Conservation (phyloP, 2,797 vertebrate species). For the Enteromius anoplus region DNA sequence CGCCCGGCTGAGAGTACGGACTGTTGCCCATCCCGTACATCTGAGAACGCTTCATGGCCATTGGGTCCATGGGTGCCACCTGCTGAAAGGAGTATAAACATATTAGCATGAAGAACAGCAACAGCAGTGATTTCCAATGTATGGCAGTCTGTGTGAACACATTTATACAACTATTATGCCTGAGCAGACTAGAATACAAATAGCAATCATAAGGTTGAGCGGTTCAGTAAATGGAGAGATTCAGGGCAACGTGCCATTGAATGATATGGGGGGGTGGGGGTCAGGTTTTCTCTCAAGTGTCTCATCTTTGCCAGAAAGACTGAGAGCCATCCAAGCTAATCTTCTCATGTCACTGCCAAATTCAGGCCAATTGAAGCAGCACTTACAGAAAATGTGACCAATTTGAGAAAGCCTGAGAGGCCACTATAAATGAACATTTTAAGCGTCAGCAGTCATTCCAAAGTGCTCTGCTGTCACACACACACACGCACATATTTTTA, state of each 20-base stretch:
- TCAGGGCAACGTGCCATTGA: slow-evolving; percentile 51
- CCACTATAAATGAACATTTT: slow-evolving; percentile 60
- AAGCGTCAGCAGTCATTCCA: slow-evolving; percentile 61
- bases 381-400: slow-evolving; percentile 65
- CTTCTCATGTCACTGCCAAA: slow-evolving; percentile 61
- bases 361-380: slow-evolving; percentile 63
- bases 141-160: slow-evolving; percentile 4
- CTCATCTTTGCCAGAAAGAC: slow-evolving; percentile 51
- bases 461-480: slow-evolving; percentile 54
- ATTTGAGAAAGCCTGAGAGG: slow-evolving; percentile 60
- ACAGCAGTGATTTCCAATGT: not conserved
- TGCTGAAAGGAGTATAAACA: slow-evolving; percentile 61
- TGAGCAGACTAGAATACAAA: slow-evolving; percentile 36
- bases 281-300: slow-evolving; percentile 55
- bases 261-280: slow-evolving; percentile 25
- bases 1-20: slow-evolving; percentile 86
- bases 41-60: slow-evolving; percentile 93
- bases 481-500: slow-evolving; percentile 17
- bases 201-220: slow-evolving; percentile 18
- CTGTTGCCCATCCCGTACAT: slow-evolving; percentile 85
- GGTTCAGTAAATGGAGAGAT: slow-evolving; percentile 52
- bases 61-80: slow-evolving; percentile 88
- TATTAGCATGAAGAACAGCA: slow-evolving; percentile 25
- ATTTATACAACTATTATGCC: slow-evolving; percentile 5
- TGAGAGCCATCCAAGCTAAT: slow-evolving; percentile 59